Evolutionary conservation across 2,888 invertebrate genomes (phyloP), one percentile per base, ranked within the genome.

Genomic region (Peribatodes rhomboidaria): DNA sequence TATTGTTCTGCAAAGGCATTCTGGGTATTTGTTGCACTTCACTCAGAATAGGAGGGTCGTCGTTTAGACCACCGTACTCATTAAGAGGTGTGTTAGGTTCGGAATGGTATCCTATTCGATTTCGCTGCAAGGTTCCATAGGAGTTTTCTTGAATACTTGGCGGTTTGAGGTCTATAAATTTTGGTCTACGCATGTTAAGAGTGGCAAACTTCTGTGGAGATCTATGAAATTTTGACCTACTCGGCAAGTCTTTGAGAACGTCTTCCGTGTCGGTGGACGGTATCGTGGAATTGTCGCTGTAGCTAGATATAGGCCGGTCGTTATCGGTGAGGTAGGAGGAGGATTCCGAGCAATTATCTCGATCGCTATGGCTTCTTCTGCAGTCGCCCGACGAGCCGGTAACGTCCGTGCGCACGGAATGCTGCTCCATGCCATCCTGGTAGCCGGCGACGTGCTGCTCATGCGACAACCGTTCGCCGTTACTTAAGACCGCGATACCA

Each of bases 161-260:
- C 46, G 83, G 75, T 75, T 89, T 91, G 22, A 94, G 75, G 70
- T 94, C 93, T 71, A 94, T 90, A 72, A 91, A 90, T 76, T 93
- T 93, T 2, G 94, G 94, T 68, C 94, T 84, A 52, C 92, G 78
- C 78, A 88, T 81, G 75, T 93, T 94, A 54, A 94, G 80, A 1
- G 94, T 94, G 0, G 94, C 93, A 76, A 83, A 94, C 76, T 94
- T 94, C 68, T 94, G 94, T 22, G 93, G 93, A 13, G 93, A 93
- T 78, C 86, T 88, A 70, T 93, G 90, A 74, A 93, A 93, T 78
- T 91, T 92, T 0, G 90, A 88, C 83, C 88, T 92, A 71, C 82
- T 92, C 22, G 93, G 94, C 63, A 93, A 82, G 73, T 93, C 93
- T 76, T 88, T 91, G 49, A 93, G 80, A 16, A 93, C 93, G 64